A percentile compares a stretch with the other conserved stretches of the same genome.
phyloP scores from a whole-genome alignment of 2,113 vertebrate genomes.

The Oxyura jamaicensis region DNA sequence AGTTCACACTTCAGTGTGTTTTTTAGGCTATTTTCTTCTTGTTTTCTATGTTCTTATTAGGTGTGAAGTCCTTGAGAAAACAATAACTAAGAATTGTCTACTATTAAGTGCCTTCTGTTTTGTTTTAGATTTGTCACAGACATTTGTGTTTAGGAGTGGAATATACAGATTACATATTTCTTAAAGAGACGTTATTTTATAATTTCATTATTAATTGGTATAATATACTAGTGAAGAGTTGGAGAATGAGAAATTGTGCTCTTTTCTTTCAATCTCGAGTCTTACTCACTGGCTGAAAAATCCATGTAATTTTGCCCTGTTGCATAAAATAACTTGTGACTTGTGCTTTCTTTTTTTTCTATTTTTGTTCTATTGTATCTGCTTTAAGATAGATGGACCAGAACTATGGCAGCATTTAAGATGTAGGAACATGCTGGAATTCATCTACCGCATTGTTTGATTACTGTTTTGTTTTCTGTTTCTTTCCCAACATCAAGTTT shows the following conservation, averaged over 20 bases:
- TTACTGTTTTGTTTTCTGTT: neutral
- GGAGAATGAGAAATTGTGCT: neutral
- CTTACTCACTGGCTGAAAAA: neutral
- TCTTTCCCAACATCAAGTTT: neutral
- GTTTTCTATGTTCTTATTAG: neutral
- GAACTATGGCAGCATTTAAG: neutral
- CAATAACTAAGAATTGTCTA: neutral
- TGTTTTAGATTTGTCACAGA: neutral
- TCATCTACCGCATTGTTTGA: neutral
- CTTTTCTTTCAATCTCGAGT: neutral
- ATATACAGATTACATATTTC: neutral
- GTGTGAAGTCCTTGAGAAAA: constrained; percentile 7
- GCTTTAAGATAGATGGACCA: neutral
- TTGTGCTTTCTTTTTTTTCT: neutral
- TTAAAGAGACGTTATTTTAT: neutral
- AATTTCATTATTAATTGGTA: neutral
- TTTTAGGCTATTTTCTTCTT: neutral
- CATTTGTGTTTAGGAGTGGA: neutral
- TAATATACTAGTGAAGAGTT: neutral
- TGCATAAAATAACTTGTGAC: neutral
- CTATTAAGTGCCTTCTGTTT: neutral
- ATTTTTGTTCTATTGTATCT: neutral
- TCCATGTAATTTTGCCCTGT: neutral
- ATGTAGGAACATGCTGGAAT: neutral
- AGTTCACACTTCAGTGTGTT: neutral